phyloP scores from a whole-genome alignment of 2,797 vertebrate genomes.

The Cossypha dichroa region DNA sequence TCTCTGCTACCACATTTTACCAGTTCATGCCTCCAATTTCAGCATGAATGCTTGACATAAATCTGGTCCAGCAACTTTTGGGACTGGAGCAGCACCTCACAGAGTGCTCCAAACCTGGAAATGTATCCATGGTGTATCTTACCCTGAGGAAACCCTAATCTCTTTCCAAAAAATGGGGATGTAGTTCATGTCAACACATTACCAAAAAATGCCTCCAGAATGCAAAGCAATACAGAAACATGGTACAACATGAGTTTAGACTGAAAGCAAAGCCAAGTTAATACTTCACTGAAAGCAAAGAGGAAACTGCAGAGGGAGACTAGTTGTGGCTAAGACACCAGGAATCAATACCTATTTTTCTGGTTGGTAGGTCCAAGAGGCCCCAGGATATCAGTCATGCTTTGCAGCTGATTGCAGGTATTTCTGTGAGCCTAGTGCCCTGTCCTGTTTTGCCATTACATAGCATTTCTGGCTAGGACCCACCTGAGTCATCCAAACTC shows the following conservation, averaged over 20 bases:
- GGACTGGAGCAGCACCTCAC: background rate
- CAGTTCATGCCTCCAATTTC: background rate
- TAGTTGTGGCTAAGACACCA: background rate
- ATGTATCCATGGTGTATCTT: background rate
- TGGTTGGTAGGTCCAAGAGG: background rate
- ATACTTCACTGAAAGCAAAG: background rate
- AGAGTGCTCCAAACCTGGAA: background rate
- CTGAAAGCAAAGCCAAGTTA: background rate
- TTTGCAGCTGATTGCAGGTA: background rate
- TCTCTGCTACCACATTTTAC: background rate
- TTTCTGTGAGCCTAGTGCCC: background rate
- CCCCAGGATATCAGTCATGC: background rate
- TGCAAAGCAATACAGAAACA: background rate
- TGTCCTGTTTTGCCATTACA: background rate
- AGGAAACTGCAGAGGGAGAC: background rate
- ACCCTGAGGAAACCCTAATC: background rate
- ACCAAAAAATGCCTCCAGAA: background rate
- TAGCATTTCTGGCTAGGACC: background rate
- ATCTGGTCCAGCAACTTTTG: background rate
- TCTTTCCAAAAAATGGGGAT: background rate
- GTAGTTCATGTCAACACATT: background rate
- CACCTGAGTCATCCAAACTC: background rate
- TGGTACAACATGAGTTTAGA: background rate
- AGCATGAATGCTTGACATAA: background rate
- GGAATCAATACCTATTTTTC: background rate